These are phyloP conservation scores for Acrossocheilus fasciatus DNA, from an alignment of 2,797 vertebrate genomes.

Conservation along the genomic window DNA sequence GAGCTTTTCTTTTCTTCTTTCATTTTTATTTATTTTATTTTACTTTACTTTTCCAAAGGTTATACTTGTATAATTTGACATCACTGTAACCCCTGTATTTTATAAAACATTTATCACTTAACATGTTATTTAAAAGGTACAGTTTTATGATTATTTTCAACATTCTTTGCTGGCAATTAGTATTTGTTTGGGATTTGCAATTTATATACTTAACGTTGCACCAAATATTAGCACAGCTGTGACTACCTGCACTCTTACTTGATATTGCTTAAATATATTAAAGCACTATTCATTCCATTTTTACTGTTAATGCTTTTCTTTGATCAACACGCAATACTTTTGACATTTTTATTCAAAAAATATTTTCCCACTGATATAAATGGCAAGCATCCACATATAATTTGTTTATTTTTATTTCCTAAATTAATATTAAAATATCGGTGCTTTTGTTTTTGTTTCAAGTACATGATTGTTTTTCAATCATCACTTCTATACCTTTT, in stretches of 20 bases:
- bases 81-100: no score
- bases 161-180: no score
- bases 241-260: no score
- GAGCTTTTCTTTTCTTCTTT: no score
- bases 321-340: neutral
- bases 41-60: no score
- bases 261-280: neutral
- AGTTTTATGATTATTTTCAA: no score
- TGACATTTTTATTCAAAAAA: neutral
- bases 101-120: no score
- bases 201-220: neutral
- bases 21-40: no score
- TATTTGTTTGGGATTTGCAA: no score
- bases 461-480: neutral
- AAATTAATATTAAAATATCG: neutral
- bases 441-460: neutral
- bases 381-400: neutral
- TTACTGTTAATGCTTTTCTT: neutral
- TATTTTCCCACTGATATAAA: neutral
- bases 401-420: neutral
- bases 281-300: neutral
- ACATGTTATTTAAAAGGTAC: no score
- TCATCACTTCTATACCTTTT: neutral
- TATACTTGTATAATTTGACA: no score
- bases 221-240: neutral